phyloP scores from a whole-genome alignment of 2,888 invertebrate species.

The Leptinotarsa peninsularis region DNA sequence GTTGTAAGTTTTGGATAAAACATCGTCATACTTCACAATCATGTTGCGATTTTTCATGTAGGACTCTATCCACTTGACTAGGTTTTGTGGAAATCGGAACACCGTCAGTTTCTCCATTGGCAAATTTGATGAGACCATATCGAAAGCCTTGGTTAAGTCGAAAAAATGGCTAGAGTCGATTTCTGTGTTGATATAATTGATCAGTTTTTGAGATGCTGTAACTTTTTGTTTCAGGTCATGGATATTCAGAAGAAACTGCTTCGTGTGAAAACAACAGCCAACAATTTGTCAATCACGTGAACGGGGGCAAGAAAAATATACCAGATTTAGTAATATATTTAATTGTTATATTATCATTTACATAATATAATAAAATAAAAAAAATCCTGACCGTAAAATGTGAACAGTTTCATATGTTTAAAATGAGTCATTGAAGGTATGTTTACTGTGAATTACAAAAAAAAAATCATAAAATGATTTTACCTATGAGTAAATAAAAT shows the following conservation, averaged over 20 bases:
- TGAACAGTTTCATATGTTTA: background rate
- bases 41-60: no score
- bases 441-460: background rate
- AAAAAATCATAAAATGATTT: background rate
- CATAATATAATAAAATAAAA: constrained; percentile 11
- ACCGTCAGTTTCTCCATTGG: no score
- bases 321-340: constrained; percentile 20
- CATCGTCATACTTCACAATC: no score
- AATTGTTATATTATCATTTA: background rate
- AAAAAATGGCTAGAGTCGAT: no score
- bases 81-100: no score
- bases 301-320: background rate
- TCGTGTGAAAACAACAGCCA: constrained; percentile 49
- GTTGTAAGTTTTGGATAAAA: no score
- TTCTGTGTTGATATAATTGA: no score
- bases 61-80: no score
- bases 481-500: background rate
- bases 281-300: constrained; percentile 37
- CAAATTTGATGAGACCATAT: no score
- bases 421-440: constrained; percentile 8
- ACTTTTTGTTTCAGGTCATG: constrained; percentile 54
- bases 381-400: background rate
- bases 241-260: constrained; percentile 57
- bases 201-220: background rate
- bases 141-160: no score